Conservation (phyloP, 1,140 invertebrate species). For the Pachypsylla venusta region DNA sequence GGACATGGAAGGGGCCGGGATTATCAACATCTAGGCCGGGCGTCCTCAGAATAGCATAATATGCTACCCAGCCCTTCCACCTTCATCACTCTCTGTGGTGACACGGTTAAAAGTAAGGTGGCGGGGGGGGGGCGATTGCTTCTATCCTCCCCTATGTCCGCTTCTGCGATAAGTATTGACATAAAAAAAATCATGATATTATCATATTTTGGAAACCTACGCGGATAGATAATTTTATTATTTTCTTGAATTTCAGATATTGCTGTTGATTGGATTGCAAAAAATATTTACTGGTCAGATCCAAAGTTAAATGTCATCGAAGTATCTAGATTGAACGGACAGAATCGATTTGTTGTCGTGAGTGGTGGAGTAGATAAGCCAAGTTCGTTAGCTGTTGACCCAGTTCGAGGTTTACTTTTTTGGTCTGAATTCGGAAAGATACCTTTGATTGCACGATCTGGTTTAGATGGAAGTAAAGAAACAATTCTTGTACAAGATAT, state of each 20-base stretch:
- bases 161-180: too few relatives aligned
- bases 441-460: constrained; percentile 37
- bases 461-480: constrained; percentile 41
- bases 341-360: constrained; percentile 35
- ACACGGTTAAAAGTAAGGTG: too few relatives aligned
- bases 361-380: constrained; percentile 34
- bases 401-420: constrained; percentile 43
- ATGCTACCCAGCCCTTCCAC: too few relatives aligned
- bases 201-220: too few relatives aligned
- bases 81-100: too few relatives aligned
- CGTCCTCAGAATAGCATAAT: too few relatives aligned
- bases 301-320: constrained; percentile 41
- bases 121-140: too few relatives aligned
- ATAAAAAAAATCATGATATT: too few relatives aligned
- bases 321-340: constrained; percentile 35
- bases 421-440: constrained; percentile 38
- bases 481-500: constrained; percentile 28
- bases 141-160: too few relatives aligned
- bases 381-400: constrained; percentile 44
- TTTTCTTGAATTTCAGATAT: constrained; percentile 25
- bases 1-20: too few relatives aligned
- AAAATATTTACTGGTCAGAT: constrained; percentile 47
- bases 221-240: constrained; percentile 14
- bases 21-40: too few relatives aligned
- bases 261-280: constrained; percentile 36